phyloP scores from a whole-genome alignment of 2,113 vertebrate species.

The Trachemys scripta region DNA sequence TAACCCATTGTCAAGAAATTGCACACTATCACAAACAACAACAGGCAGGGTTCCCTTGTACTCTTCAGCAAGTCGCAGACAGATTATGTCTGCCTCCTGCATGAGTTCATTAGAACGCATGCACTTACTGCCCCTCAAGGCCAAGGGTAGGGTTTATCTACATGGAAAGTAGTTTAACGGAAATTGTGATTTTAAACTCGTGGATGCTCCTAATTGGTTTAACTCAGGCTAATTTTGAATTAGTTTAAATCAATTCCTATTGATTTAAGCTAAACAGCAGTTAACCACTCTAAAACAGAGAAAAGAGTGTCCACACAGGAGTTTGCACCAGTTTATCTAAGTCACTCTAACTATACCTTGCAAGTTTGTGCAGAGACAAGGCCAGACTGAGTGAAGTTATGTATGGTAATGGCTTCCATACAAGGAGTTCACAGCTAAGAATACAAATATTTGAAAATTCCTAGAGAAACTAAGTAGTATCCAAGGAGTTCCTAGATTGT shows the following conservation, averaged over 20 bases:
- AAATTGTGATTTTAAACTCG: background rate
- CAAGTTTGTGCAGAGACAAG: background rate
- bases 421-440: background rate
- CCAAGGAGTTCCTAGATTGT: background rate
- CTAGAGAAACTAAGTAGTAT: fast-evolving
- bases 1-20: background rate
- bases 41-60: background rate
- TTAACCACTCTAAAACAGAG: background rate
- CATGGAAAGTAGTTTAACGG: background rate
- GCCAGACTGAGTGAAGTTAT: background rate
- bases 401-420: background rate
- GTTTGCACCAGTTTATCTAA: background rate
- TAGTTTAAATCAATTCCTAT: background rate
- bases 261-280: background rate
- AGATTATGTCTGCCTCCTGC: background rate
- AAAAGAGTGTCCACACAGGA: fast-evolving
- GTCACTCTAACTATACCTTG: background rate
- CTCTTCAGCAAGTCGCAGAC: background rate
- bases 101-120: too few species aligned
- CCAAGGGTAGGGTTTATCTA: background rate
- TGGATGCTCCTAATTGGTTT: background rate
- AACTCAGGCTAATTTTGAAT: background rate
- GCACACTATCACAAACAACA: background rate
- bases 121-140: background rate
- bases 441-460: background rate